Evolutionary conservation across 2,113 vertebrate species (phyloP), one percentile per base, ranked within the genome.

Genomic region (Plecturocebus donacophilus): DNA sequence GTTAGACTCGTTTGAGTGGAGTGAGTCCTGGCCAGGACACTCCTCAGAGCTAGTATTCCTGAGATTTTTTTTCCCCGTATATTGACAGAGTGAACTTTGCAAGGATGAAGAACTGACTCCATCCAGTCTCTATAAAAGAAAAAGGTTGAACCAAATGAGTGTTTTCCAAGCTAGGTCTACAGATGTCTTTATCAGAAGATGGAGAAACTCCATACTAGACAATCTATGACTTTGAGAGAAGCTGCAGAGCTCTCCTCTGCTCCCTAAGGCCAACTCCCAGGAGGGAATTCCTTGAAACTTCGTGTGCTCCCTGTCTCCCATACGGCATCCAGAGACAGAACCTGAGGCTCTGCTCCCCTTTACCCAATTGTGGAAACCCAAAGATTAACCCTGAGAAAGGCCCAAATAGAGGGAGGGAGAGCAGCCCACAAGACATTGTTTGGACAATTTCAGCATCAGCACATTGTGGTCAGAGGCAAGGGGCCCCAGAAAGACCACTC

Each of bases 351-450:
- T 47, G 83, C 64, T 38, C 71, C 84, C 91, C n/a, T 64, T 61
- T 96, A 68, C 95, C 77, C 80, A 90, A 92, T 68, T 66, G 85
- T 38, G 73, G 58, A 75, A 95, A 82, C n/a, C 87, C 95, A 96
- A 54, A 97, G 95, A 89, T 91, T 66, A 93, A 98, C 90, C 95
- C 95, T 97, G 96, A 90, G 92, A 98, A 98, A 96, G 88, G 98
- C 97, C 19, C 40, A 94, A 91, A 84, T 83, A 11, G 23, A 38
- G 2, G 91, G 32, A 79, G 87, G 17, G 68, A 87, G 77, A 81
- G 94, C 90, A 95, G 96, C 88, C 91, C 96, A 92, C 76, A 30
- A 79, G 93, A 96, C 94, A 95, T 81, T 84, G 25, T 94, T 91
- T 75, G 95, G 87, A 95, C 97, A 95, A 96, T 98, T 97, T 87